Evolutionary conservation across 2,797 vertebrate species (phyloP), one percentile per base, ranked within the genome.

Genomic region (Melanotaenia maccullochi): DNA sequence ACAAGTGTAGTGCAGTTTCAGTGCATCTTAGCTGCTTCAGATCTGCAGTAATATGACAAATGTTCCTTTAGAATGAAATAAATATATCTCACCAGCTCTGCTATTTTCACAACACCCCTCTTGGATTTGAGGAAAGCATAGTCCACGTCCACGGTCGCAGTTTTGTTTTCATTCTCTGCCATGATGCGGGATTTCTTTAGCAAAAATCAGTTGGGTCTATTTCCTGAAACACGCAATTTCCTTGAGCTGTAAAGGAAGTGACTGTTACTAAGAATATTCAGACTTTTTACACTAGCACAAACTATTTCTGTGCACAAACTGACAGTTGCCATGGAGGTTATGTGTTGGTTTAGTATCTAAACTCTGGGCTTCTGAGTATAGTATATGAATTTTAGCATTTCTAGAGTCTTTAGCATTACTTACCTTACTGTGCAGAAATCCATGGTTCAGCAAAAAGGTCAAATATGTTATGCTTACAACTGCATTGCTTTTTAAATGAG

Each of bases 1-100:
- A 33, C n/a, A n/a, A 33, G 3, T 7, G 18, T 1, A 47, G 7
- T 32, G 12, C 35, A 18, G 13, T 3, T 7, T 4, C 3, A 9
- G n/a, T 4, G 7, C 4, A 28, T 30, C 0, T 40, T 2, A 44
- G 36, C 60, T 25, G 40, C 35, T 52, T 70, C 5, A 35, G 6
- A 20, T 71, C 65, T 32, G 44, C 32, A 24, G 5, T 24, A 60
- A 68, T 55, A 30, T 7, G 30, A 30, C 44, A 59, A 54, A 63
- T 3, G 16, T 30, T 67, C 14, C 32, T 2, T 33, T 35, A 22
- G 20, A 2, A 40, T 7, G 14, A 51, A 20, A n/a, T 25, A 49
- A 28, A 47, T 4, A 30, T 6, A 0, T 68, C 92, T 94, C 76
- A 94, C 94, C 92, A 90, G 76, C 79, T 94, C 90, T 68, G 87